Evolutionary conservation across 2,113 vertebrate species (phyloP).

Genomic region (Hirundichthys speculiger): DNA sequence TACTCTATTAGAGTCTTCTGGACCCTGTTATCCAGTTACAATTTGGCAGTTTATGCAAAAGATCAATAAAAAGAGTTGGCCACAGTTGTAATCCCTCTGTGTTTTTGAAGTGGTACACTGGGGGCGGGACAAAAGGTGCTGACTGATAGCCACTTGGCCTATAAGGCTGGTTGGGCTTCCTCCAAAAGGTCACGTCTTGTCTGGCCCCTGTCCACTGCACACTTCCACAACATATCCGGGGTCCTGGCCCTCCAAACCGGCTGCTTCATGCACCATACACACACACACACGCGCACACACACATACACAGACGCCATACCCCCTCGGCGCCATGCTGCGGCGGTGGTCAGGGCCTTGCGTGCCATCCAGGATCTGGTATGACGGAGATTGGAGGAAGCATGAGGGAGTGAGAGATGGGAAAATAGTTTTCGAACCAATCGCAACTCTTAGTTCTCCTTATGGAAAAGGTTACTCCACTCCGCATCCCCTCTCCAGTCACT

Average conservation of each 20-base stretch:
- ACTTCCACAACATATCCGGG: constrained; percentile 82
- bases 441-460: constrained; percentile 50
- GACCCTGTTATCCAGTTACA: not conserved
- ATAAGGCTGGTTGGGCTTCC: constrained; percentile 72
- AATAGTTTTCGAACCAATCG: constrained; percentile 59
- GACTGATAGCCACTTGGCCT: constrained; percentile 77
- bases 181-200: constrained; percentile 80
- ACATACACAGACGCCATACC: constrained; percentile 39
- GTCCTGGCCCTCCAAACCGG: constrained; percentile 57
- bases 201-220: constrained; percentile 82
- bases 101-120: constrained; percentile 69
- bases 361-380: constrained; percentile 61
- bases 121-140: constrained; percentile 62
- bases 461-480: constrained; percentile 64
- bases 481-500: constrained; percentile 26
- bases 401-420: constrained; percentile 42
- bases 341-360: constrained; percentile 71
- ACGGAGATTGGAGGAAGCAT: constrained; percentile 34
- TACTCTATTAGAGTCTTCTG: not conserved
- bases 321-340: constrained; percentile 68
- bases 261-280: constrained; percentile 18
- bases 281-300: constrained; percentile 25
- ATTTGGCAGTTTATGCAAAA: constrained; percentile 24
- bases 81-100: constrained; percentile 37
- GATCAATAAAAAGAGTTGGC: constrained; percentile 12